These are phyloP conservation scores for Hycleus cichorii DNA, from an alignment of 1,140 invertebrate genomes.

Conservation along the genomic window DNA sequence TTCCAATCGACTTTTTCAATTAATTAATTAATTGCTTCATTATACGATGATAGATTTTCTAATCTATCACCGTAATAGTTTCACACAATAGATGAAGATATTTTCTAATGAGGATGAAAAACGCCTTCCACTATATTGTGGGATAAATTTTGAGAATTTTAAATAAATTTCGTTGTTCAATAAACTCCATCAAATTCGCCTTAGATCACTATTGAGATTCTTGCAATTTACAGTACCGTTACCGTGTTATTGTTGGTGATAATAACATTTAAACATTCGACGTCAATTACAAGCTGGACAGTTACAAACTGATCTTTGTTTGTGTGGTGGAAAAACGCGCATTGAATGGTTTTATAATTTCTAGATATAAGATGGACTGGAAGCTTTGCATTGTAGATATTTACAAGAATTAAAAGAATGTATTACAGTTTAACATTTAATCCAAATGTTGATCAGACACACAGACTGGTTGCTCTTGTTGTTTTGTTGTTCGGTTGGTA, in stretches of 20 bases:
- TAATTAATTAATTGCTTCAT: too few relatives aligned
- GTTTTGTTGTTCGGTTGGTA: not conserved
- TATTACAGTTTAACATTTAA: constrained; percentile 36
- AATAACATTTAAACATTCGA: constrained; percentile 11
- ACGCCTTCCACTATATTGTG: too few relatives aligned
- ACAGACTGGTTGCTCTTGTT: constrained; percentile 19
- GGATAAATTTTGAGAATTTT: too few relatives aligned
- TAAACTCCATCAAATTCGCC: too few relatives aligned
- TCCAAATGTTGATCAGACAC: constrained; percentile 34
- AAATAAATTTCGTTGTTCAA: too few relatives aligned
- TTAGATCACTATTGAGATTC: too few relatives aligned
- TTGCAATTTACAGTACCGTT: too few relatives aligned
- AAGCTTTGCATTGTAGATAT: constrained; percentile 19
- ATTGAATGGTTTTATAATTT: constrained; percentile 5
- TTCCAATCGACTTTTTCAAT: too few relatives aligned
- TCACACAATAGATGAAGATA: too few relatives aligned
- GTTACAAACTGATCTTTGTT: constrained; percentile 6
- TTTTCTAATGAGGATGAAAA: too few relatives aligned
- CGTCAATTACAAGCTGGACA: constrained; percentile 9
- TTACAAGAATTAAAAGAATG: constrained; percentile 33
- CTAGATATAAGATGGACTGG: constrained; percentile 11
- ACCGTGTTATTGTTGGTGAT: not conserved
- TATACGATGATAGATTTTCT: too few relatives aligned
- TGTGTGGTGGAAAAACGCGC: not conserved
- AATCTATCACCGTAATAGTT: too few relatives aligned